Evolutionary conservation across 1,140 invertebrate genomes (phyloP).

Genomic region (Prorops nasuta): DNA sequence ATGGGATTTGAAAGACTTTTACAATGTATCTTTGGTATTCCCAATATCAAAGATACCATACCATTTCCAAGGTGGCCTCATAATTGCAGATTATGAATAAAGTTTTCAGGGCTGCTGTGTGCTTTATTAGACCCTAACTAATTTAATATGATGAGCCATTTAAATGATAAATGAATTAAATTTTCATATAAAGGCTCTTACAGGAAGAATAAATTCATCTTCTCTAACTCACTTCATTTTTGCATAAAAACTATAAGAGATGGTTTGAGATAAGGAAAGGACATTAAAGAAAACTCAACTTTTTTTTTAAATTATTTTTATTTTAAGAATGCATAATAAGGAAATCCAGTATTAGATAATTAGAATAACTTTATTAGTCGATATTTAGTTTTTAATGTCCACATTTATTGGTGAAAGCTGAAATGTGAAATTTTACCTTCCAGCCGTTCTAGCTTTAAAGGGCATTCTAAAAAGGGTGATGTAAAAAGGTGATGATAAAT

Average conservation of each 20-base stretch:
- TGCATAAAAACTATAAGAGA: not conserved
- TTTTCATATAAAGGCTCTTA: not conserved
- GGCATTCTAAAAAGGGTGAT: constrained; percentile 33
- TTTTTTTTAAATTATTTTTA: constrained; percentile 30
- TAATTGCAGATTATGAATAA: constrained; percentile 75
- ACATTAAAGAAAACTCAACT: constrained; percentile 10
- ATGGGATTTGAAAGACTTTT: constrained; percentile 92
- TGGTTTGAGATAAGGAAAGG: not conserved
- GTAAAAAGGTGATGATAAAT: constrained; percentile 34
- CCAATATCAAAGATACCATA: constrained; percentile 90
- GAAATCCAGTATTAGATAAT: constrained; percentile 28
- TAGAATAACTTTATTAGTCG: constrained; percentile 19
- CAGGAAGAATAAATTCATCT: constrained; percentile 9
- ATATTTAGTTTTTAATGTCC: constrained; percentile 27
- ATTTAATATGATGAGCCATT: not conserved
- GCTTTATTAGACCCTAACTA: constrained; percentile 17
- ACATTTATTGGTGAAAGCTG: constrained; percentile 22
- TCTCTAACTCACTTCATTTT: not conserved
- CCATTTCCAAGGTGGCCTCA: constrained; percentile 94
- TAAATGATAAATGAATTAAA: not conserved
- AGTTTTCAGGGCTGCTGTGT: constrained; percentile 29
- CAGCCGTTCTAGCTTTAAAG: constrained; percentile 17
- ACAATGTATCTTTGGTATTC: constrained; percentile 75
- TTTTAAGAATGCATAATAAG: too few species aligned
- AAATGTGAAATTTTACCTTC: constrained; percentile 15